Evolutionary conservation across 2,797 vertebrate genomes (phyloP).

Genomic region (Esox lucius): DNA sequence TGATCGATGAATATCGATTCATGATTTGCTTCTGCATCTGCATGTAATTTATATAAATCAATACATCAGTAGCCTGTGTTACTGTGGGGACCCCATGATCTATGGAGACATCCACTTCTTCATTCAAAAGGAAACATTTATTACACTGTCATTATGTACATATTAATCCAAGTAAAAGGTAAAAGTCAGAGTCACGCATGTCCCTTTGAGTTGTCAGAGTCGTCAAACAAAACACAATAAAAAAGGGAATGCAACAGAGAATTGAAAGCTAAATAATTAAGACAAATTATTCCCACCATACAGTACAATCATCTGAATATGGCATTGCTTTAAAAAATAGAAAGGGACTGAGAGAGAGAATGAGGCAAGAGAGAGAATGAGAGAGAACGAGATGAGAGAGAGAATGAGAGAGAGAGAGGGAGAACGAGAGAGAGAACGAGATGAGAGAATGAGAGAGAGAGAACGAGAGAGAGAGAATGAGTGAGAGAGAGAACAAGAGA

Average conservation of each 20-base stretch:
- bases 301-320: constrained; percentile 15
- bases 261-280: constrained; percentile 2
- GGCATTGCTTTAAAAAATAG: constrained; percentile 3
- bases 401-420: background rate
- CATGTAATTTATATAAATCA: background rate
- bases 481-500: too few species aligned
- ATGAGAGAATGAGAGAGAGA: too few species aligned
- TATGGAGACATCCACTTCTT: too few species aligned
- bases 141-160: too few species aligned
- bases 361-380: too few species aligned
- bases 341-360: too few species aligned
- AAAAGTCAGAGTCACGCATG: background rate
- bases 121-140: too few species aligned
- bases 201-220: background rate
- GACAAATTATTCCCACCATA: constrained; percentile 19
- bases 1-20: background rate
- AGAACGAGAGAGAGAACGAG: too few species aligned
- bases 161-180: background rate
- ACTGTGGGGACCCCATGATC: too few species aligned
- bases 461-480: too few species aligned
- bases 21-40: background rate
- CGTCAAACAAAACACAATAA: background rate
- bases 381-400: too few species aligned
- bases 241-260: background rate
- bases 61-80: too few species aligned